Conservation (phyloP, 2,888 invertebrate genomes). For the Atherix ibis region DNA sequence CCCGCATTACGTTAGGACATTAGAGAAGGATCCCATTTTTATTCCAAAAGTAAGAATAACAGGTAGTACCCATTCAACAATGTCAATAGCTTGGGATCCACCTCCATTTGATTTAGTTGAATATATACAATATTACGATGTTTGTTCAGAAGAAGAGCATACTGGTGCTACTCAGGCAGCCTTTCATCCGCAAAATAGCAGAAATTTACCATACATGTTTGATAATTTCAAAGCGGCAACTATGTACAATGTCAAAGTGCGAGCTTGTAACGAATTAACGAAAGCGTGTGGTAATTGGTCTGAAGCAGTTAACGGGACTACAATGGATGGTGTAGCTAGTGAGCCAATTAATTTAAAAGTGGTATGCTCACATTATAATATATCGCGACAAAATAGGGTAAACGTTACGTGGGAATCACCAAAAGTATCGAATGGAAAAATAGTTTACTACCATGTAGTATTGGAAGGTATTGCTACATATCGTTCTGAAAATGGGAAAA, state of each 20-base stretch:
- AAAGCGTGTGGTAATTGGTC: slow-evolving; percentile 66
- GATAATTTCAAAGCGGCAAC: slow-evolving; percentile 58
- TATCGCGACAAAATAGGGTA: slow-evolving; percentile 38
- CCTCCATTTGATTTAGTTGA: slow-evolving; percentile 49
- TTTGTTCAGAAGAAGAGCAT: slow-evolving; percentile 39
- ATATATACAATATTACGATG: slow-evolving; percentile 60
- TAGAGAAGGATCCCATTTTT: slow-evolving; percentile 59
- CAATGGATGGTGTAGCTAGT: slow-evolving; percentile 66
- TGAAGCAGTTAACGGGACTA: slow-evolving; percentile 58
- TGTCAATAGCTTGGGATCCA: slow-evolving; percentile 65
- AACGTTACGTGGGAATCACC: slow-evolving; percentile 61
- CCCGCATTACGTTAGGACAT: slow-evolving; percentile 41
- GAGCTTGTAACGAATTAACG: slow-evolving; percentile 67
- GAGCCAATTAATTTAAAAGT: slow-evolving; percentile 52
- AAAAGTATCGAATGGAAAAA: slow-evolving; percentile 56
- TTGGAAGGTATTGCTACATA: slow-evolving; percentile 41
- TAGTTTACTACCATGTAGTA: slow-evolving; percentile 56
- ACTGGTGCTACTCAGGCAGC: slow-evolving; percentile 39
- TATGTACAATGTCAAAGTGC: slow-evolving; percentile 61
- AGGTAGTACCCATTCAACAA: slow-evolving; percentile 47
- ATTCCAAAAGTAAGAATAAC: slow-evolving; percentile 64
- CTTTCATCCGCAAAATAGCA: slow-evolving; percentile 45
- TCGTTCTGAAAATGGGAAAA: slow-evolving; percentile 35
- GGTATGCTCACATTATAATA: slow-evolving; percentile 46
- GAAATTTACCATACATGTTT: slow-evolving; percentile 62